phyloP scores from a whole-genome alignment of 2,797 vertebrate species.

The Anguilla megastoma region DNA sequence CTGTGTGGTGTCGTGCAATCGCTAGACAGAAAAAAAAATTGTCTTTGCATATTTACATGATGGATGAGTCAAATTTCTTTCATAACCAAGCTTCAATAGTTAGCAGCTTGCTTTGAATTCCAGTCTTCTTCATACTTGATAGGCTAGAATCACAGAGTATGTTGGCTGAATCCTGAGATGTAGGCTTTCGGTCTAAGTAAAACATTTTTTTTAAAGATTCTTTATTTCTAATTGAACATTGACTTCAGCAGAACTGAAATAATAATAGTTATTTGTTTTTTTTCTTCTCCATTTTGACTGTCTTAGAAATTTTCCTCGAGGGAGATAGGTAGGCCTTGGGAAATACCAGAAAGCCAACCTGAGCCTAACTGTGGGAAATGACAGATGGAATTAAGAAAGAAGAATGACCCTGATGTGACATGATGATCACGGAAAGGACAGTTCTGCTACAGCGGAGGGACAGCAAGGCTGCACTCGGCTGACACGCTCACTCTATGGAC shows the following conservation, averaged over 20 bases:
- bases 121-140: not conserved
- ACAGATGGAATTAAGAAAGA: not conserved
- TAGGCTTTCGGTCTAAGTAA: not conserved
- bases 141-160: not conserved
- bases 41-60: not conserved
- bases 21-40: not conserved
- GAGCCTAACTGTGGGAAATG: not conserved
- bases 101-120: constrained; percentile 1
- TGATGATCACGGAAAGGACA: not conserved
- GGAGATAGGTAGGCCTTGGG: not conserved
- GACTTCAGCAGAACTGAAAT: not conserved
- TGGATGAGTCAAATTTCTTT: constrained; percentile 11
- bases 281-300: not conserved
- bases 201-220: not conserved
- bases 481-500: not conserved
- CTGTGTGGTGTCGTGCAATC: not conserved
- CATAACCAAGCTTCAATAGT: not conserved
- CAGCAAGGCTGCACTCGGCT: not conserved
- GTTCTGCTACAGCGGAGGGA: not conserved
- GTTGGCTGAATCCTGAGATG: not conserved
- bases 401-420: not conserved
- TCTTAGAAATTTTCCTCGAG: not conserved
- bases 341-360: not conserved
- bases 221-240: not conserved
- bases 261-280: not conserved